Conservation (phyloP, 2,113 vertebrate genomes). For the Sterna hirundo region DNA sequence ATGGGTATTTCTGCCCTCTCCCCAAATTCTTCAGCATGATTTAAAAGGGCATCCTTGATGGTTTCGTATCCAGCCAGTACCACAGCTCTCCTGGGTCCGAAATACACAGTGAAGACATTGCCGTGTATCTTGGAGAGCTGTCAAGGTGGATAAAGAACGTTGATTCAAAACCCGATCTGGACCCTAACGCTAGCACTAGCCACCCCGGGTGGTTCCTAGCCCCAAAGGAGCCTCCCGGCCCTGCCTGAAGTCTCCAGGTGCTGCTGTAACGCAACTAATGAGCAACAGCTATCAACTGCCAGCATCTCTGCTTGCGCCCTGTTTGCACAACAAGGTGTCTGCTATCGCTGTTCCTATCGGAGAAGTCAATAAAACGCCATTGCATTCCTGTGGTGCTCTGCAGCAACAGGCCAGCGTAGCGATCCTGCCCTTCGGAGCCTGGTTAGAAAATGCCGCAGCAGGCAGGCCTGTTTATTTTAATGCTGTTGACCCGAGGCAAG, state of each 20-base stretch:
- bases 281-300: neutral
- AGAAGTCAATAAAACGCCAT: neutral
- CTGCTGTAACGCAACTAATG: neutral
- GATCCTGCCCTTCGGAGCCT: neutral
- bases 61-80: constrained; percentile 80
- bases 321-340: constrained; percentile 66
- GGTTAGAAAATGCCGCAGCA: neutral
- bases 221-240: neutral
- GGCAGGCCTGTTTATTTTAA: constrained; percentile 47
- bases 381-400: constrained; percentile 56
- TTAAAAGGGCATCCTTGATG: constrained; percentile 80
- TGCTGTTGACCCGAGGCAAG: constrained; percentile 42
- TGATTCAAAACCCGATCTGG: neutral
- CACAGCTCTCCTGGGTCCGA: constrained; percentile 78
- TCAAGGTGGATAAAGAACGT: neutral
- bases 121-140: constrained; percentile 85
- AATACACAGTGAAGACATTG: constrained; percentile 78
- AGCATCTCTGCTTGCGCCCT: constrained; percentile 32
- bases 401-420: neutral
- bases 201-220: neutral
- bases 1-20: constrained; percentile 74
- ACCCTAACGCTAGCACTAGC: neutral
- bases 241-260: neutral
- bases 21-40: constrained; percentile 79
- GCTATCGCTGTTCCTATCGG: constrained; percentile 31